Percentiles rank a stretch among this genome's conserved stretches.
These are phyloP conservation scores for Stramonita haemastoma DNA, from an alignment of 2,888 invertebrate genomes.

Conservation along the genomic window DNA sequence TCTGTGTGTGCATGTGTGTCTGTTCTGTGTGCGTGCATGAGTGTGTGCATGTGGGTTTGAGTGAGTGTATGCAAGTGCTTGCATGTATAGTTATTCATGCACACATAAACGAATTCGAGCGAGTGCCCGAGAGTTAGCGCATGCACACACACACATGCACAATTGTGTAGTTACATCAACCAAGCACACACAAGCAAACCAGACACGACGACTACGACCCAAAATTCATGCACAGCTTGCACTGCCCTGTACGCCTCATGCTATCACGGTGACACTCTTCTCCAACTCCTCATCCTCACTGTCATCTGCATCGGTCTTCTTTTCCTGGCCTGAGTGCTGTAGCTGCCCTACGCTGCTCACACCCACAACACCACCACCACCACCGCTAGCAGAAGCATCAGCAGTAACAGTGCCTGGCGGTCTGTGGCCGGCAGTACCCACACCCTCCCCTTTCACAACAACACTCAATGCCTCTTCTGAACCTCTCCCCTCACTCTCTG, in stretches of 20 bases:
- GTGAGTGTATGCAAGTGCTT: conserved; percentile 14
- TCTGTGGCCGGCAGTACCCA: too few species aligned
- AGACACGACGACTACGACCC: not conserved
- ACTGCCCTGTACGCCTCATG: not conserved
- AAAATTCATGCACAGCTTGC: not conserved
- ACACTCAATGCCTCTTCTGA: too few species aligned
- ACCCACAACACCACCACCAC: not conserved
- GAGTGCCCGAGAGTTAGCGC: not conserved
- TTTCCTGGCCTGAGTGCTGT: not conserved
- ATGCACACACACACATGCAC: not conserved
- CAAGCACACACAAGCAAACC: not conserved
- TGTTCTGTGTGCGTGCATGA: not conserved
- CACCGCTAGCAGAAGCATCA: not conserved
- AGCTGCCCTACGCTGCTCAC: not conserved
- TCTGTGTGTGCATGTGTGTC: not conserved
- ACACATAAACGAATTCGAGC: not conserved
- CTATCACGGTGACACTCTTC: not conserved
- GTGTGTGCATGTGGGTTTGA: conserved; percentile 9
- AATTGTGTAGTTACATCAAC: not conserved
- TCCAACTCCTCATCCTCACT: not conserved
- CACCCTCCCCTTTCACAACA: not conserved
- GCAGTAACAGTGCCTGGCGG: not conserved
- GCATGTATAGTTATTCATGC: too few species aligned
- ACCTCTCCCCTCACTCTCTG: too few species aligned
- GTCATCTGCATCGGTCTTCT: not conserved